Conservation (phyloP, 2,113 vertebrate genomes). For the Lampris incognitus region DNA sequence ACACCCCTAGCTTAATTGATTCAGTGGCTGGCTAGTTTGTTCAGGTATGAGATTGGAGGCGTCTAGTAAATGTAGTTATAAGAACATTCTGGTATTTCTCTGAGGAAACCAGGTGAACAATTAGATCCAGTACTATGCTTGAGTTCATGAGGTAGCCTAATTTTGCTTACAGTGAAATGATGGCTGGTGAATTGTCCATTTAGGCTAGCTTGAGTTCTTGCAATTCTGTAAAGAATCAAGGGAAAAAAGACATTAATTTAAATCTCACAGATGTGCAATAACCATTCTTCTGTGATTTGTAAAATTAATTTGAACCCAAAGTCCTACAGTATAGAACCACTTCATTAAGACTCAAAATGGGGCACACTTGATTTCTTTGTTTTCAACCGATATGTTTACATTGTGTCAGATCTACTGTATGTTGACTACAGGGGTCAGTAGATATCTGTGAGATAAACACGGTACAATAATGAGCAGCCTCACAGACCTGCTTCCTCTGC, state of each 20-base stretch:
- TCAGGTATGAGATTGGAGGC: too few species aligned
- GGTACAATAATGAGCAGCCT: constrained; percentile 59
- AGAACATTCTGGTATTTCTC: not conserved
- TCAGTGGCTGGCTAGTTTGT: too few species aligned
- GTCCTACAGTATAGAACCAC: not conserved
- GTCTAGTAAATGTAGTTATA: too few species aligned
- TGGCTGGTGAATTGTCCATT: not conserved
- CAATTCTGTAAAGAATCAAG: too few species aligned
- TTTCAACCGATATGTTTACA: constrained; percentile 4
- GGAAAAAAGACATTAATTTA: too few species aligned
- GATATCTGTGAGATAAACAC: constrained; percentile 35
- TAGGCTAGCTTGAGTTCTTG: not conserved
- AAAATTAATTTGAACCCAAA: not conserved
- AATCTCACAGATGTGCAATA: too few species aligned
- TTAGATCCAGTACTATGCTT: not conserved
- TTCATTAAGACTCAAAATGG: not conserved
- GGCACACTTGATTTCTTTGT: not conserved
- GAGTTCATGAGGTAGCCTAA: not conserved
- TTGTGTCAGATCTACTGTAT: not conserved
- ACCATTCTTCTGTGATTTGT: too few species aligned
- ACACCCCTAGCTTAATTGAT: too few species aligned
- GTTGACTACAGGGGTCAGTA: constrained; percentile 10
- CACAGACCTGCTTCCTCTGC: constrained; percentile 40
- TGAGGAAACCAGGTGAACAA: not conserved
- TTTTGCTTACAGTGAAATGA: too few species aligned